Conservation (phyloP, 1,140 invertebrate genomes). For the Phymastichus coffea region DNA sequence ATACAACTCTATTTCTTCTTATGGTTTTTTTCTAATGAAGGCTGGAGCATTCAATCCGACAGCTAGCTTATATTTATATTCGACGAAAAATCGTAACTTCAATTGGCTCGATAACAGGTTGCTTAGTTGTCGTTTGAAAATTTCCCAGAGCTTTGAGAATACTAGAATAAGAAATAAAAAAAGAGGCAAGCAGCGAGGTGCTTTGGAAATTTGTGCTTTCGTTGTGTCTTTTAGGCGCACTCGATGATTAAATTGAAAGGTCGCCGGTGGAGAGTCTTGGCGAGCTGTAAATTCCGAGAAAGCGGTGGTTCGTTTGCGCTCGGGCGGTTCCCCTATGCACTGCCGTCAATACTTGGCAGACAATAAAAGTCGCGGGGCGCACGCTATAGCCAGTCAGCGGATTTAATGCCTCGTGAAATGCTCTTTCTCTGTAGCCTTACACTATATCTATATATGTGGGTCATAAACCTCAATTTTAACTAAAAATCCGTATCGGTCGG, state of each 20-base stretch:
- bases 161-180: too few species aligned
- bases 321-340: background rate
- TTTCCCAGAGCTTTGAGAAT: too few species aligned
- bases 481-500: constrained; percentile 8
- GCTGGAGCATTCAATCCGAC: too few species aligned
- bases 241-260: constrained; percentile 9
- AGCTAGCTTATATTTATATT: too few species aligned
- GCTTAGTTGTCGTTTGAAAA: too few species aligned
- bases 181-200: too few species aligned
- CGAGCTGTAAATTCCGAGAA: background rate
- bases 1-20: too few species aligned
- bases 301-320: background rate
- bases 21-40: too few species aligned
- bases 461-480: constrained; percentile 18
- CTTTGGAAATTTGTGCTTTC: constrained; percentile 3
- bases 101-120: too few species aligned
- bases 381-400: background rate
- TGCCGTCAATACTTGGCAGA: background rate
- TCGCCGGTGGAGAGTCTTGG: background rate
- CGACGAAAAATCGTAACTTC: too few species aligned
- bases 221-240: too few species aligned
- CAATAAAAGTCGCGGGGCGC: constrained; percentile 5
- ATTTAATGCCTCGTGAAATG: constrained; percentile 13
- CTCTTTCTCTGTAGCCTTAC: too few species aligned
- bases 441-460: background rate